A percentile compares a stretch with the other conserved stretches of the same genome.
These are phyloP conservation scores for Phalera bucephala DNA, from an alignment of 2,888 invertebrate genomes.

Conservation along the genomic window DNA sequence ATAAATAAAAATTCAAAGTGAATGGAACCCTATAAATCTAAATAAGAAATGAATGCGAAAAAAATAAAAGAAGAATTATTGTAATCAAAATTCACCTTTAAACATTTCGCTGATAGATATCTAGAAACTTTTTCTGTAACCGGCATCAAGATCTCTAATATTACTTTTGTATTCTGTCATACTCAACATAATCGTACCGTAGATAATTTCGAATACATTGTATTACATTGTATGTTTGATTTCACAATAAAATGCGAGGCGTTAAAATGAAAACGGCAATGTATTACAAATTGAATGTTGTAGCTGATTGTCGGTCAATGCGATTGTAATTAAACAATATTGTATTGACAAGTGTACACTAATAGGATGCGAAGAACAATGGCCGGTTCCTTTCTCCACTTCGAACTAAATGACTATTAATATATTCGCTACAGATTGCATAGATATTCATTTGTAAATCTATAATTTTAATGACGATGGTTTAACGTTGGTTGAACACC, in stretches of 20 bases:
- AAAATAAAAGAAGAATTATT: no score
- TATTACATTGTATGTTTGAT: not conserved
- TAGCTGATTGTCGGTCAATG: not conserved
- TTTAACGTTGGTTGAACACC: no score
- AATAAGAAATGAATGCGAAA: not conserved
- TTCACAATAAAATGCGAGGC: not conserved
- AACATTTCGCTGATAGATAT: not conserved
- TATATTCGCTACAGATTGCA: not conserved
- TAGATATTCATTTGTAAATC: not conserved
- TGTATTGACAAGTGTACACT: not conserved
- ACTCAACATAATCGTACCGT: not conserved
- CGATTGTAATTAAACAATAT: not conserved
- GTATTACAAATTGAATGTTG: not conserved
- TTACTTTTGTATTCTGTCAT: not conserved
- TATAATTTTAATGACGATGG: no score
- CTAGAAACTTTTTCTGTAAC: not conserved
- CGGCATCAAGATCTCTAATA: not conserved
- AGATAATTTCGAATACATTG: not conserved
- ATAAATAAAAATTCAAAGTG: not conserved
- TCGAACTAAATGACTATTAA: no score
- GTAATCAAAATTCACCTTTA: not conserved
- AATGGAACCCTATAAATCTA: not conserved
- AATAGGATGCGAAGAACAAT: constrained; percentile 1
- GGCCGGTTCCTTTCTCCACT: not conserved
- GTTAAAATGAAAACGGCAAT: not conserved